Evolutionary conservation across 2,888 invertebrate genomes (phyloP), one percentile per base, ranked within the genome.

Genomic region (Dynastes grantii): DNA sequence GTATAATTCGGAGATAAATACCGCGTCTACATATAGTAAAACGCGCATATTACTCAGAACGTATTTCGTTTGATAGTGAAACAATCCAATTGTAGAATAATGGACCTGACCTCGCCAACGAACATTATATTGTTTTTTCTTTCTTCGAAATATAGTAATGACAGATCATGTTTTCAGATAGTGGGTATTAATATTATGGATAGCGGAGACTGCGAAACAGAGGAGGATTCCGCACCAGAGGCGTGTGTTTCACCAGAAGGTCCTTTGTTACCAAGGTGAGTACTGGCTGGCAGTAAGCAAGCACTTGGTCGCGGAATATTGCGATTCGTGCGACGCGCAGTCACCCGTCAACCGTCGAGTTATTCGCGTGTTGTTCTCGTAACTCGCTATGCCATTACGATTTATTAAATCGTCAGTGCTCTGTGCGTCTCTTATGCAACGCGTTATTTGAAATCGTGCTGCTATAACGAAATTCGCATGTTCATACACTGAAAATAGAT

Each of bases 181-280:
- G 78, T 65, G 55, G 61, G 53, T 84, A 83, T 81, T 82, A 81
- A 83, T 82, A 85, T 81, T 79, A 87, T 87, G 87, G 87, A 87
- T 81, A 87, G 85, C 83, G 85, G 86, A 27, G 87, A 87, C 82
- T 87, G 86, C 83, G 88, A 88, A 82, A 88, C 88, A 58, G 88
- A 88, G 83, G 88, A 88, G 82, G 88, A 88, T 82, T 87, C 87
- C 37, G 86, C 88, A 80, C 88, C 88, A 83, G 88, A 88, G 85
- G 86, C 87, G 84, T 88, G 88, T 86, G 86, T 87, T 53, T 87
- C 88, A 64, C 88, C 88, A 16, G 87, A 86, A 78, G 85, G 84
- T 78, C 83, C 86, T 79, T 81, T 84, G 81, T 84, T 87, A 81
- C 86, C 87, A 84, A 88, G 88, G 88, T 88, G 84, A 85, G 86